phyloP scores from a whole-genome alignment of 2,888 invertebrate genomes.

The Dryadula phaetusa region DNA sequence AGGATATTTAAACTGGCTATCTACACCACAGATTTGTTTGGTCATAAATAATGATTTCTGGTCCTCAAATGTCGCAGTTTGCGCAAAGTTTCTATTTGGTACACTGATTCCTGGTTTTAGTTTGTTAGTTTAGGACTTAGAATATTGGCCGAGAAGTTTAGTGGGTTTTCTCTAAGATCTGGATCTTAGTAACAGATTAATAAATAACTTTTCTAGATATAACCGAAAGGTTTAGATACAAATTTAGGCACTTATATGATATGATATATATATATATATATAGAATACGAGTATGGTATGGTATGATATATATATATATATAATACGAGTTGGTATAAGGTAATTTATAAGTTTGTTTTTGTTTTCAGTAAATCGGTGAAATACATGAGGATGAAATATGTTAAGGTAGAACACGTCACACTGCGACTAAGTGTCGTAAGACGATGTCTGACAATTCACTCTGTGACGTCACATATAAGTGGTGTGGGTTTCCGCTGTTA shows the following conservation, averaged over 20 bases:
- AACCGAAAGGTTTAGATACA: not conserved
- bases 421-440: not conserved
- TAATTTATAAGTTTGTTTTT: not conserved
- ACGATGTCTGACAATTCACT: not conserved
- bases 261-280: not conserved
- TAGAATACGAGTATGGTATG: not conserved
- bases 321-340: not conserved
- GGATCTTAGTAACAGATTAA: conserved; percentile 14
- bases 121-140: conserved; percentile 66
- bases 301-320: not conserved
- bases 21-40: conserved; percentile 13
- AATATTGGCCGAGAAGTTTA: conserved; percentile 10
- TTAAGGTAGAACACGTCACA: not conserved
- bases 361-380: not conserved
- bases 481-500: no score
- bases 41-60: conserved; percentile 37
- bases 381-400: not conserved
- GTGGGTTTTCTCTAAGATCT: conserved; percentile 24
- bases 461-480: no score
- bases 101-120: conserved; percentile 64
- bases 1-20: conserved; percentile 19
- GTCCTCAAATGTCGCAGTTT: conserved; percentile 46
- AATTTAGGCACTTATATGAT: no score
- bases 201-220: not conserved
- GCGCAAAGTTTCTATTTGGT: conserved; percentile 55